Percentiles rank a stretch among this genome's conserved stretches.
phyloP scores from a whole-genome alignment of 2,113 vertebrate genomes.

The Noturus placidus region DNA sequence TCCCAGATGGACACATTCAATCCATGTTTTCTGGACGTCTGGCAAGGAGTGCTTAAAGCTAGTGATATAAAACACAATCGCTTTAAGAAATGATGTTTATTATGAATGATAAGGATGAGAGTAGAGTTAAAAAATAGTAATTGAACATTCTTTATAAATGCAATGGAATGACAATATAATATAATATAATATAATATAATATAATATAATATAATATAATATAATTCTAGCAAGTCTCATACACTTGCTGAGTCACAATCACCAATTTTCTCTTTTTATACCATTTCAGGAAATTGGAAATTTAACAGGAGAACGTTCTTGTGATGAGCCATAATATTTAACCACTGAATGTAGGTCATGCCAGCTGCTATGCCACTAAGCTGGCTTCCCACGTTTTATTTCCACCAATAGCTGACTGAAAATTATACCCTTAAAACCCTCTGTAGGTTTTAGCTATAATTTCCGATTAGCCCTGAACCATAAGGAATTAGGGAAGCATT shows the following conservation, averaged over 20 bases:
- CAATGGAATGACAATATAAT: background rate
- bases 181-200: background rate
- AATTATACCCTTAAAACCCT: background rate
- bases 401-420: slow-evolving; percentile 7
- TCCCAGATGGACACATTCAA: slow-evolving; percentile 53
- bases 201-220: no score
- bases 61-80: slow-evolving; percentile 38
- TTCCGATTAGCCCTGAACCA: slow-evolving; percentile 9
- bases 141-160: slow-evolving; percentile 12
- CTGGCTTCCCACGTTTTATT: background rate
- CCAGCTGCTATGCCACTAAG: background rate
- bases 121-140: background rate
- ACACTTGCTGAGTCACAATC: background rate
- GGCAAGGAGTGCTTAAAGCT: background rate
- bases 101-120: background rate
- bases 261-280: background rate
- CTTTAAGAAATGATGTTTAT: slow-evolving; percentile 24
- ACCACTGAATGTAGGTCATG: slow-evolving; percentile 7
- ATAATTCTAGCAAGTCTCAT: background rate
- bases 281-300: background rate
- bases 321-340: background rate
- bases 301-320: background rate
- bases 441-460: slow-evolving; percentile 1
- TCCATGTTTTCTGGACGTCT: slow-evolving; percentile 38
- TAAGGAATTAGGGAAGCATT: background rate